phyloP scores from a whole-genome alignment of 2,797 vertebrate genomes.

The Lophius americanus region DNA sequence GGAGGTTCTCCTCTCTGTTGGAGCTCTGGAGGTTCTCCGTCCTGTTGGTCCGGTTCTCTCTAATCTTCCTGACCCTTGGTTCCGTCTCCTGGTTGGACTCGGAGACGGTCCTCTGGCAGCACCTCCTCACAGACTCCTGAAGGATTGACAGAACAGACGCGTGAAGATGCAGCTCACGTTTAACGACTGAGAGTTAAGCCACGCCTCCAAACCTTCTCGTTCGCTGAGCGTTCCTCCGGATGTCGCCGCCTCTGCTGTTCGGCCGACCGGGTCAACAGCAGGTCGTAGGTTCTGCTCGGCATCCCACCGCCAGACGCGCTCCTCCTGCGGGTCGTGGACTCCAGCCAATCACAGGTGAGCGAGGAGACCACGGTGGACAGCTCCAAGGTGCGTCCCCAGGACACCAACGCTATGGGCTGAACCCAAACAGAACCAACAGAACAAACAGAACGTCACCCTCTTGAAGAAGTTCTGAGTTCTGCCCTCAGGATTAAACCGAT shows the following conservation, averaged over 20 bases:
- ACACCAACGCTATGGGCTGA: constrained; percentile 85
- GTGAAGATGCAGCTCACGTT: background rate
- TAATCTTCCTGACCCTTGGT: constrained; percentile 25
- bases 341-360: constrained; percentile 80
- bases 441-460: background rate
- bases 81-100: background rate
- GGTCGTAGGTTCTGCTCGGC: constrained; percentile 64
- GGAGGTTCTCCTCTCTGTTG: no score
- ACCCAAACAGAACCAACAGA: constrained; percentile 16
- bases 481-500: no score
- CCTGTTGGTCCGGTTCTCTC: constrained; percentile 16
- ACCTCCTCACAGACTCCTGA: constrained; percentile 65
- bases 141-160: constrained; percentile 10
- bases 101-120: constrained; percentile 71
- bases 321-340: constrained; percentile 36
- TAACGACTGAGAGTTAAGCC: background rate
- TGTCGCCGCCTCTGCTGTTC: constrained; percentile 22
- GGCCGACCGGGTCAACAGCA: constrained; percentile 67
- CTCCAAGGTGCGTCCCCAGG: constrained; percentile 85
- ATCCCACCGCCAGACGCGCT: background rate
- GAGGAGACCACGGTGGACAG: constrained; percentile 71
- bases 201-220: constrained; percentile 49
- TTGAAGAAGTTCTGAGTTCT: no score
- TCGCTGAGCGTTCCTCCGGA: constrained; percentile 1
- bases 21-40: constrained; percentile 4